Evolutionary conservation across 2,113 vertebrate genomes (phyloP).

Genomic region (Acrocephalus kingi): DNA sequence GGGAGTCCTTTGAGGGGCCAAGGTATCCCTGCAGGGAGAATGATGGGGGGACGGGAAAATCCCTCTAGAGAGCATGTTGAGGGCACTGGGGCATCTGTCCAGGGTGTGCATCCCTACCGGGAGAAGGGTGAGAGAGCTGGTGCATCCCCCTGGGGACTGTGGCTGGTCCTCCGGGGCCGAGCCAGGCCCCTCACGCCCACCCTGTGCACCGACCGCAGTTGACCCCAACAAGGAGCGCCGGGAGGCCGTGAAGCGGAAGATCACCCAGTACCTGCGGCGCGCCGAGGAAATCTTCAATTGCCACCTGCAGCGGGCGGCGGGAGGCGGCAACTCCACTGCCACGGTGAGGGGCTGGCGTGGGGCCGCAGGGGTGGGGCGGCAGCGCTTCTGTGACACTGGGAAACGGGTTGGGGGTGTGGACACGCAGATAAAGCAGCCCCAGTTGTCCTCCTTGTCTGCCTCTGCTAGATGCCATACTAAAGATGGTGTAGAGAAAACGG

Average conservation of each 20-base stretch:
- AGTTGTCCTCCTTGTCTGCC: neutral
- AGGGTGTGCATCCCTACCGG: neutral
- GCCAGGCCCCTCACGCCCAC: neutral
- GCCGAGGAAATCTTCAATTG: constrained; percentile 97
- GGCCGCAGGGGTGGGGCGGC: accelerated
- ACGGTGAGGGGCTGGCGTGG: constrained; percentile 65
- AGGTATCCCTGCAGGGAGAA: neutral
- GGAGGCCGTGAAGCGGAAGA: constrained; percentile 95
- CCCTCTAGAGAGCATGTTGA: no score
- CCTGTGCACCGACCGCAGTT: constrained; percentile 65
- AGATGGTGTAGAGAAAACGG: neutral
- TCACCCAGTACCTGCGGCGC: constrained; percentile 93
- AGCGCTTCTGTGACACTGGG: accelerated
- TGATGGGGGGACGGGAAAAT: neutral
- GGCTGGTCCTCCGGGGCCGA: accelerated
- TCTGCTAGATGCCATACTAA: neutral
- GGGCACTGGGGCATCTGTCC: neutral
- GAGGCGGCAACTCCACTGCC: constrained; percentile 71
- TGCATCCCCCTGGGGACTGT: neutral
- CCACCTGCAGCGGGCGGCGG: constrained; percentile 87
- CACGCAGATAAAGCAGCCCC: neutral
- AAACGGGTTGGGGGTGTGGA: accelerated
- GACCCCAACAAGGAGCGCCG: constrained; percentile 94
- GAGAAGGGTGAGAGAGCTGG: neutral
- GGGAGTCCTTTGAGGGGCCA: neutral